These are phyloP conservation scores for Catamblyrhynchus diadema DNA, from an alignment of 2,797 vertebrate genomes.

Conservation along the genomic window DNA sequence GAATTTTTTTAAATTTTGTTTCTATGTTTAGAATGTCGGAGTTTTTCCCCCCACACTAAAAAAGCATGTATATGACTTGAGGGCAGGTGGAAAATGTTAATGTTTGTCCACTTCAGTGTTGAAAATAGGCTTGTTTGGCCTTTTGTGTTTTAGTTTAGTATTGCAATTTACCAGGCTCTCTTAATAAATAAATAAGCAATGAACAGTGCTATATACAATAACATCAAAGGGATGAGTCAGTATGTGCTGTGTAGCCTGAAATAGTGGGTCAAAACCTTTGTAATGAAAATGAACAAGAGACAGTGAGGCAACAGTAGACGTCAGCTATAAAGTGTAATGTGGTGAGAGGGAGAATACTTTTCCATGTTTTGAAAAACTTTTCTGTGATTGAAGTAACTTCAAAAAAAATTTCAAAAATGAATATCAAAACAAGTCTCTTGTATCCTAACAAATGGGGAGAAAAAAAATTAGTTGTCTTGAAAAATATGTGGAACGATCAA, in stretches of 20 bases:
- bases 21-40: not conserved
- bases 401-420: not conserved
- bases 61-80: not conserved
- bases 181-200: not conserved
- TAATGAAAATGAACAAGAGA: not conserved
- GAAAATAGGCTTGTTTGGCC: not conserved
- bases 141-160: not conserved
- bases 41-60: not conserved
- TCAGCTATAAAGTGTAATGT: not conserved
- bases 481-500: not conserved
- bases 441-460: not conserved
- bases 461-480: not conserved
- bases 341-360: not conserved
- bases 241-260: not conserved
- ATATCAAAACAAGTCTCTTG: not conserved
- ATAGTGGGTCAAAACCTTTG: not conserved
- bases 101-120: not conserved
- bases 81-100: not conserved
- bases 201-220: not conserved
- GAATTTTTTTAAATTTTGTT: not conserved
- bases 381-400: not conserved
- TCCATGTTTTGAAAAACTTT: not conserved
- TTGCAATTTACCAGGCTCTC: not conserved
- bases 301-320: not conserved
- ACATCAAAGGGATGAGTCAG: not conserved